Evolutionary conservation across 2,113 vertebrate genomes (phyloP), one percentile per base, ranked within the genome.

Genomic region (Calidris pugnax): DNA sequence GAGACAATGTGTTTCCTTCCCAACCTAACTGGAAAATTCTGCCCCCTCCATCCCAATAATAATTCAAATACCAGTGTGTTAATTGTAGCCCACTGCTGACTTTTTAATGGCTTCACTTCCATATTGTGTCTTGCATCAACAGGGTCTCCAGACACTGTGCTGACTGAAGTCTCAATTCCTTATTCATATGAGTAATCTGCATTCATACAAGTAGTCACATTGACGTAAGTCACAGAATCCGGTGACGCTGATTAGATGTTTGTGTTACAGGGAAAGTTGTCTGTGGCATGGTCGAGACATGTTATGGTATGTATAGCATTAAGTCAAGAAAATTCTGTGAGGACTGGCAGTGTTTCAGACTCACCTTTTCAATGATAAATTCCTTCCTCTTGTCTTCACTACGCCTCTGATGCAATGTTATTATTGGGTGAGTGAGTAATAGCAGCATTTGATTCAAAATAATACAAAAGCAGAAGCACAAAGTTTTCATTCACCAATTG

Each of bases 381-480:
- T 93, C 81, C 82, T 94, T 95, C 69, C 53, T 78, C 75, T 85
- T 75, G 94, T 91, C 74, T 94, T 67, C 86, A 48, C 35, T 73
- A 45, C 50, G 62, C 53, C 69, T 95, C 79, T 64, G 72, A 89
- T 85, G 87, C 82, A 82, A 74, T 47, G 48, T 55, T 83, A 9
- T 84, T 76, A 6, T 76, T 77, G 84, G 32, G 59, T 8, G n/a
- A 57, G 28, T 59, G 56, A 89, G 14, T 69, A 95, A 79, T 28
- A 92, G 76, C 60, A 63, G 68, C 59, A 17, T 43, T 50, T 43
- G 20, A 59, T 73, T 73, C n/a, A 55, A 63, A 88, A 50, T 28
- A 85, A 75, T 26, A 18, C 7, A 50, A 47, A 47, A 66, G 51
- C 50, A 80, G 59, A 92, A 88, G 30, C 33, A 43, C 33, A 4